These are phyloP conservation scores for Chamaetylas fuelleborni DNA, from an alignment of 2,113 vertebrate species.

Conservation along the genomic window DNA sequence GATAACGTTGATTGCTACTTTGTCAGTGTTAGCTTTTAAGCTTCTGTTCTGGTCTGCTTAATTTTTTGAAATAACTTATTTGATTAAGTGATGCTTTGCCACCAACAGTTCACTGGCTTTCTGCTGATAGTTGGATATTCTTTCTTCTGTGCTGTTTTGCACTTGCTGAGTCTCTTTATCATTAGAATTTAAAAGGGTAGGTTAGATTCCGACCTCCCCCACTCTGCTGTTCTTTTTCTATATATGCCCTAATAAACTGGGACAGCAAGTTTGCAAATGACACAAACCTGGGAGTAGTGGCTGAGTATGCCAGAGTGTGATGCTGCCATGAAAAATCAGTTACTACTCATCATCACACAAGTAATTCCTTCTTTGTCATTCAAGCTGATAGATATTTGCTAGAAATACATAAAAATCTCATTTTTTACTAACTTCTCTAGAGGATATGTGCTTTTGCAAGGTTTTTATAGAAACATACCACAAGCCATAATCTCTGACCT, in stretches of 20 bases:
- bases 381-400: neutral
- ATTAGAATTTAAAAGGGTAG: neutral
- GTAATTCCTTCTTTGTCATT: neutral
- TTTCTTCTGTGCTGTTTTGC: neutral
- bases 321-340: neutral
- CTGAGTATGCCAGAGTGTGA: neutral
- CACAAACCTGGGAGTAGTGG: neutral
- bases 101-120: conserved; percentile 1
- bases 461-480: neutral
- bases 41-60: conserved; percentile 55
- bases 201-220: neutral
- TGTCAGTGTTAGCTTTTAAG: conserved; percentile 48
- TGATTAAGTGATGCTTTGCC: conserved; percentile 52
- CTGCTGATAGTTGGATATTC: conserved; percentile 25
- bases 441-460: neutral
- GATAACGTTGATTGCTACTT: conserved; percentile 48
- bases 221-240: neutral
- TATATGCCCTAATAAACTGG: neutral
- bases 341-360: neutral
- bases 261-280: neutral
- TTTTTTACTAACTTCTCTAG: neutral
- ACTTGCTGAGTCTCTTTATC: neutral
- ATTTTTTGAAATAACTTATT: conserved; percentile 54
- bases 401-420: neutral
- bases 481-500: neutral